Conservation (phyloP, 2,797 vertebrate genomes). For the Chelmon rostratus region DNA sequence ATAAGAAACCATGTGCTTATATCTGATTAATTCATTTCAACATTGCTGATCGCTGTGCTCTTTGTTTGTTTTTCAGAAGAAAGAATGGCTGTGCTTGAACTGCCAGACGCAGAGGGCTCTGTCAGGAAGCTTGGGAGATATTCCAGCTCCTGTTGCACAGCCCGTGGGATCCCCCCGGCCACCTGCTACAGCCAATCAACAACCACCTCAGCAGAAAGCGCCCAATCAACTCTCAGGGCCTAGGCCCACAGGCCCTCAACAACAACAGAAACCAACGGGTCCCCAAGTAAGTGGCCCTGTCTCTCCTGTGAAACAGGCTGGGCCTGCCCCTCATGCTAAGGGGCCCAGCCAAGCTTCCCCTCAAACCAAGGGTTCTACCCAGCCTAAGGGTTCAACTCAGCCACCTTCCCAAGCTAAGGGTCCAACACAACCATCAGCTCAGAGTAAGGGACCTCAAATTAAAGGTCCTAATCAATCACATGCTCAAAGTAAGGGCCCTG, state of each 20-base stretch:
- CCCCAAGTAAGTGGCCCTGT: slow-evolving; percentile 89
- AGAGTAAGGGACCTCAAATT: slow-evolving; percentile 71
- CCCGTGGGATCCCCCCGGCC: slow-evolving; percentile 85
- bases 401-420: slow-evolving; percentile 68
- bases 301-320: slow-evolving; percentile 87
- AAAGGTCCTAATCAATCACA: slow-evolving; percentile 72
- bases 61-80: slow-evolving; percentile 90
- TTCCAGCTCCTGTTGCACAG: slow-evolving; percentile 83
- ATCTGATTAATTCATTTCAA: not conserved
- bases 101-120: slow-evolving; percentile 98
- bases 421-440: slow-evolving; percentile 66
- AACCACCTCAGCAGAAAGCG: slow-evolving; percentile 82
- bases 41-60: slow-evolving; percentile 41
- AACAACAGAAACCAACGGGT: slow-evolving; percentile 85
- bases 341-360: slow-evolving; percentile 70
- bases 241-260: slow-evolving; percentile 82
- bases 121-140: slow-evolving; percentile 94
- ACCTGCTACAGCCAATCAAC: slow-evolving; percentile 82
- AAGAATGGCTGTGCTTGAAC: slow-evolving; percentile 99
- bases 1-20: not conserved
- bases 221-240: slow-evolving; percentile 85
- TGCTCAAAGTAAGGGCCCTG: slow-evolving; percentile 70
- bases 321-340: slow-evolving; percentile 85
- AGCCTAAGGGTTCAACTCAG: slow-evolving; percentile 65
- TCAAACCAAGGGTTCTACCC: slow-evolving; percentile 75